Percentiles rank a stretch among this genome's conserved stretches.
These are phyloP conservation scores for Xyrichtys novacula DNA, from an alignment of 2,797 vertebrate genomes.

Conservation along the genomic window DNA sequence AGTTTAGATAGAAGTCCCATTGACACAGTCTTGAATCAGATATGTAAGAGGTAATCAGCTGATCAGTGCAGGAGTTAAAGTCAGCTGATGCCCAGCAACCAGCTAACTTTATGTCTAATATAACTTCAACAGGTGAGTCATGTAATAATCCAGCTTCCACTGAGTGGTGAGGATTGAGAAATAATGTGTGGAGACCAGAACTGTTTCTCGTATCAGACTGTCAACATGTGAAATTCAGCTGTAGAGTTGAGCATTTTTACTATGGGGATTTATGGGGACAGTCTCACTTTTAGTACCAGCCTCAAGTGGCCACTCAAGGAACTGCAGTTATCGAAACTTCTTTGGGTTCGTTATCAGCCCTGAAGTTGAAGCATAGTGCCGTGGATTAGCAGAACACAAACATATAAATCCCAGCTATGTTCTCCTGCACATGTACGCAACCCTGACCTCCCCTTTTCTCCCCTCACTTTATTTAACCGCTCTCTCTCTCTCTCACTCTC, in stretches of 20 bases:
- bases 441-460: constrained; percentile 56
- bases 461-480: constrained; percentile 60
- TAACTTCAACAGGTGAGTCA: background rate
- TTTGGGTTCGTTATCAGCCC: background rate
- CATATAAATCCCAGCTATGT: background rate
- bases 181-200: background rate
- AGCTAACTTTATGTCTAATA: background rate
- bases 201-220: background rate
- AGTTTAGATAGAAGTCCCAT: too few relatives aligned
- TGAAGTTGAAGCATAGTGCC: background rate
- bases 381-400: constrained; percentile 30
- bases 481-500: constrained; percentile 41
- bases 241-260: background rate
- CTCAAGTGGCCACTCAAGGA: background rate
- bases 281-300: background rate
- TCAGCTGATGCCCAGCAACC: too few relatives aligned
- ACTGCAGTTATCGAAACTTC: background rate
- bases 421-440: background rate
- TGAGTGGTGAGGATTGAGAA: background rate
- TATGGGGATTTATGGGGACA: background rate
- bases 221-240: background rate
- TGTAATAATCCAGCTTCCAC: background rate
- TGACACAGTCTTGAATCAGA: too few relatives aligned
- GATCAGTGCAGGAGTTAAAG: too few relatives aligned
- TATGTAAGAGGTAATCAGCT: too few relatives aligned